Evolutionary conservation across 1,140 invertebrate species (phyloP), one percentile per base, ranked within the genome.

Genomic region (Leptinotarsa texana): DNA sequence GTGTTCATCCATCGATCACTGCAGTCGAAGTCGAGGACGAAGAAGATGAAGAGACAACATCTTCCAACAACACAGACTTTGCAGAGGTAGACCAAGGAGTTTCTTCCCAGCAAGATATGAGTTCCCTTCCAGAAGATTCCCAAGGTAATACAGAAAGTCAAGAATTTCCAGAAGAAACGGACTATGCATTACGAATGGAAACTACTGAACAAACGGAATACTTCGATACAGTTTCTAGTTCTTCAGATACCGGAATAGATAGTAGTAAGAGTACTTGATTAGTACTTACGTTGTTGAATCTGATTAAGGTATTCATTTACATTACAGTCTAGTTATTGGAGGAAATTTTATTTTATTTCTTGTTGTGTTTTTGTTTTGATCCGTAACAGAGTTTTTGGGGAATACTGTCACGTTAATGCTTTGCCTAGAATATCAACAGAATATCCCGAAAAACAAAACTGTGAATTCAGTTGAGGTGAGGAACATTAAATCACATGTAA

Each of bases 1-100:
- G 83, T 57, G 82, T 84, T 22, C 82, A 84, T 79, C 82, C 83
- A 13, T 83, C 83, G 48, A 75, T 82, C 6, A 72, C 83, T 27
- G 79, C 80, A 27, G 78, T 82, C n/a, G 80, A 84, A 74, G 72
- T 79, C 13, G 81, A 83, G 57, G 80, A 80, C 61, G 79, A 77
- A 15, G 80, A 80, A 66, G 79, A 79, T 22, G 79, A 79, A 15
- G 77, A 76, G 18, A 76, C 80, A 15, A 78, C 81, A 17, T 75
- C 75, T n/a, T 80, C 78, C 63, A 75, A 77, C 61, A 77, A 74
- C 2, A 63, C 42, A 17, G 78, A 79, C 61, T 77, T 63, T 27
- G 78, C 78, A 3, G 78, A 79, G 48, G 75, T 72, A 11, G 75
- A 79, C 47, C 78, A 71, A 8, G 77, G 75, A 15, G 68, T 70